A percentile compares a stretch with the other conserved stretches of the same genome.
Evolutionary conservation across 2,113 vertebrate genomes (phyloP).

Genomic region (Azemiops feae): DNA sequence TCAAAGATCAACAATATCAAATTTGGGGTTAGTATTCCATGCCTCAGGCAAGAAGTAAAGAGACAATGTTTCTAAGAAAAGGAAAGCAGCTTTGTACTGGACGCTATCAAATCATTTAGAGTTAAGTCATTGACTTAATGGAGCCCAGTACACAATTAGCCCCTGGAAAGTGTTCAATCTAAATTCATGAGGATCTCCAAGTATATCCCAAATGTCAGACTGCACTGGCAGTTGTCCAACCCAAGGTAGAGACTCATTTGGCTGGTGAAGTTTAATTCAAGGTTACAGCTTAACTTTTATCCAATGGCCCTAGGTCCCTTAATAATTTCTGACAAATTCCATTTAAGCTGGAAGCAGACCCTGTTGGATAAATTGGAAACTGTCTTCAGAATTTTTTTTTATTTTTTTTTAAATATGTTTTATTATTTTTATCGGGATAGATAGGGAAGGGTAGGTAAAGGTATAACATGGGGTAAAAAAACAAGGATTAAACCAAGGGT

Average conservation of each 20-base stretch:
- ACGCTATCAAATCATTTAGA: no score
- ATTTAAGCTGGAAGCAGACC: not conserved
- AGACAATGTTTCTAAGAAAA: not conserved
- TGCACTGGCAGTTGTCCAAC: not conserved
- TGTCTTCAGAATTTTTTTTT: not conserved
- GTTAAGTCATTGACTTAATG: not conserved
- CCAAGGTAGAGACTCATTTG: not conserved
- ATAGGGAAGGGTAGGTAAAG: no score
- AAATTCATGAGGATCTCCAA: not conserved
- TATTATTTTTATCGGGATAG: no score
- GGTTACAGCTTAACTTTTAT: not conserved
- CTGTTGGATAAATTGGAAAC: not conserved
- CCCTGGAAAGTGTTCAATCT: not conserved
- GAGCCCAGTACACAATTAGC: not conserved
- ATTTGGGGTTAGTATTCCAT: not conserved
- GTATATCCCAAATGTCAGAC: not conserved
- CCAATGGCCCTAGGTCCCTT: not conserved
- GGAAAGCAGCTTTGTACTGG: not conserved
- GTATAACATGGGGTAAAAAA: no score
- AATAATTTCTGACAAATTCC: not conserved
- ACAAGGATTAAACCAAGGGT: no score
- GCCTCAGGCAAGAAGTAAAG: not conserved
- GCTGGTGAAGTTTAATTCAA: not conserved
- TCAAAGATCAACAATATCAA: not conserved
- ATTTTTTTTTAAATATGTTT: no score